phyloP scores from a whole-genome alignment of 2,888 invertebrate genomes.

The Cetonia aurata region DNA sequence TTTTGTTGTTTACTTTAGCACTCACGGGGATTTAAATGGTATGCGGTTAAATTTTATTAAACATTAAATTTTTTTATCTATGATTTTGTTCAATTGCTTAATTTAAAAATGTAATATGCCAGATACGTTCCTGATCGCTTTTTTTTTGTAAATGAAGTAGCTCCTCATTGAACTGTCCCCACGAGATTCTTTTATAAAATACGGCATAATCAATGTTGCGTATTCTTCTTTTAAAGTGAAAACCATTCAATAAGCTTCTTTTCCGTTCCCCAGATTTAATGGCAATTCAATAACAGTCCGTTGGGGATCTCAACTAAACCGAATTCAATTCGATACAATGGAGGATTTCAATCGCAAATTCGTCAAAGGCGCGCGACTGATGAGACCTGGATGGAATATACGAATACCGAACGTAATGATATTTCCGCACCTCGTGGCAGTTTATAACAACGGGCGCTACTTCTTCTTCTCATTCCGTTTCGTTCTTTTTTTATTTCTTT shows the following conservation, averaged over 20 bases:
- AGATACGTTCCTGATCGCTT: too few species aligned
- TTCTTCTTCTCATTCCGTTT: too few species aligned
- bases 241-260: conserved; percentile 1
- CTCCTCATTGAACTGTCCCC: too few species aligned
- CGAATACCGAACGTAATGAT: conserved; percentile 4
- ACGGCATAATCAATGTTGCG: neutral
- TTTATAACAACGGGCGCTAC: conserved; percentile 12
- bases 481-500: conserved; percentile 12
- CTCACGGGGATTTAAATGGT: too few species aligned
- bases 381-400: conserved; percentile 1
- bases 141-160: too few species aligned
- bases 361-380: conserved; percentile 8
- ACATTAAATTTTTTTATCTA: too few species aligned
- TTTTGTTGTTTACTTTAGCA: too few species aligned
- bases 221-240: neutral
- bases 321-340: neutral
- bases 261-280: neutral
- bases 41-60: too few species aligned
- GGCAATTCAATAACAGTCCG: conserved; percentile 8
- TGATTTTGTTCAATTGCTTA: too few species aligned
- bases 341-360: conserved; percentile 16
- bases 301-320: neutral
- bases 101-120: too few species aligned
- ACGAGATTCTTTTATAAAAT: too few species aligned
- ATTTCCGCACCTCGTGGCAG: conserved; percentile 25